These are phyloP conservation scores for Macrophya annulata DNA, from an alignment of 2,888 invertebrate species.

Conservation along the genomic window DNA sequence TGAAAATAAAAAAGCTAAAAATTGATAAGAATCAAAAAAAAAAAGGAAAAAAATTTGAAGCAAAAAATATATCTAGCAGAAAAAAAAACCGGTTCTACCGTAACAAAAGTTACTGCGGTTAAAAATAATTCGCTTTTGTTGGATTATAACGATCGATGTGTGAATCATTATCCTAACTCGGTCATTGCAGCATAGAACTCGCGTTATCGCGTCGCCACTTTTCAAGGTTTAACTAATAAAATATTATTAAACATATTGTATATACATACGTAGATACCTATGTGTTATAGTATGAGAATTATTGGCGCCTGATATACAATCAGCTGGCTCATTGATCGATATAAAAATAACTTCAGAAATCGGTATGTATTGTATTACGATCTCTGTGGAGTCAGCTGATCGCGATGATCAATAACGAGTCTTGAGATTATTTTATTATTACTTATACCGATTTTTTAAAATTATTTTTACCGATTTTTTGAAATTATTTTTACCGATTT, in stretches of 20 bases:
- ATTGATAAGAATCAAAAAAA: not conserved
- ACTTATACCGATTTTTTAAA: not conserved
- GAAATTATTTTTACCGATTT: too few relatives aligned
- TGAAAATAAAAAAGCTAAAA: not conserved
- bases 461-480: not conserved
- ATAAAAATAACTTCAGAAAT: not conserved
- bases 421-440: not conserved
- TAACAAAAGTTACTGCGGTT: not conserved
- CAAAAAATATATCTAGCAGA: too few relatives aligned
- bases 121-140: not conserved
- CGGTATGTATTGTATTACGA: not conserved
- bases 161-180: not conserved
- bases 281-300: not conserved
- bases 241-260: not conserved
- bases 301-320: not conserved
- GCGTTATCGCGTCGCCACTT: not conserved
- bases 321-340: slow-evolving; percentile 24
- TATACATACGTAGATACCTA: not conserved
- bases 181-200: not conserved
- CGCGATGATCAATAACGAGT: not conserved
- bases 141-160: not conserved
- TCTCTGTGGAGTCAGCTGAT: not conserved
- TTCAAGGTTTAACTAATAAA: not conserved
- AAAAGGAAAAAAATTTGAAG: not conserved
- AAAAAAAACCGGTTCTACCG: not conserved